Evolutionary conservation across 2,888 invertebrate species (phyloP), one percentile per base, ranked within the genome.

Genomic region (Abrostola triplasia): DNA sequence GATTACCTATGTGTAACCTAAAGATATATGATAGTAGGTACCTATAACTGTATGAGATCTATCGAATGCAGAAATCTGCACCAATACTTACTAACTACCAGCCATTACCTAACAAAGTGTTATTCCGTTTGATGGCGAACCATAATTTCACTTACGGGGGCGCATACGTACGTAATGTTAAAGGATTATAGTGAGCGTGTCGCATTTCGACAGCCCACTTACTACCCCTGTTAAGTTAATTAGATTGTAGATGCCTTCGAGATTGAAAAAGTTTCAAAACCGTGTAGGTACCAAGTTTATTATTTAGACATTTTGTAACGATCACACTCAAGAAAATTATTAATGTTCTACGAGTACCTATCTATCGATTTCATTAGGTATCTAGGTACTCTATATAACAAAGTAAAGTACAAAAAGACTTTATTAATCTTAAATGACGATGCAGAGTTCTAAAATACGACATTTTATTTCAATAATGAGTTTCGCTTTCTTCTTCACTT

Each of bases 101-200:
- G 36, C 41, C n/a, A n/a, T 53, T 64, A 62, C 56, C 47, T 41
- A 48, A 56, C 63, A 66, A 72, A 72, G 57, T 64, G 63, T 47
- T 61, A 64, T 53, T 67, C 61, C 61, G 61, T 70, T 68, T 63
- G 76, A 61, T 63, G 64, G 77, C 56, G 47, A 59, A 69, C 81
- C 69, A 70, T 75, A 76, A 78, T 82, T 80, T 74, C 73, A 73
- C 79, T 80, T 74, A 77, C 71, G 72, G 44, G 42, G 75, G 70
- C 64, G 67, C 66, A 73, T 75, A n/a, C 74, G 71, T 67, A 59
- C 49, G 57, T 73, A 57, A 58, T 57, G 44, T 48, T 72, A 24
- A 53, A 56, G 67, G 71, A 51, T 73, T 48, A 67, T 67, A 60
- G 60, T 60, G 68, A 68, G 68, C 11, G 73, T 56, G 48, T 66